These are phyloP conservation scores for Orycteropus afer DNA, from an alignment of 2,113 vertebrate species.

Conservation along the genomic window DNA sequence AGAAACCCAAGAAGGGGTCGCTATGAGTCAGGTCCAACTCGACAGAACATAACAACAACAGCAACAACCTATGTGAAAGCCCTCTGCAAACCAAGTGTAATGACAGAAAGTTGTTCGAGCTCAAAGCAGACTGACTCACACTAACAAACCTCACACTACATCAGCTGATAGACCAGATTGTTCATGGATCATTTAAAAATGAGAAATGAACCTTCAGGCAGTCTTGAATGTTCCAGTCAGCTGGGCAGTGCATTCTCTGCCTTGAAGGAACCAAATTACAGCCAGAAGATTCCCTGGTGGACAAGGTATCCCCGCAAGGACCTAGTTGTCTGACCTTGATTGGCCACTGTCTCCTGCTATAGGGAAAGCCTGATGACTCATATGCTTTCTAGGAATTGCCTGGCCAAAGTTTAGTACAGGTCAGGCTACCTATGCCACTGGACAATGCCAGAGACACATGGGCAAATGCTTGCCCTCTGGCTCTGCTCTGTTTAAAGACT, in stretches of 20 bases:
- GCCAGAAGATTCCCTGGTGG: background rate
- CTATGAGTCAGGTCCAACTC: no score
- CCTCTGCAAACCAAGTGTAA: background rate
- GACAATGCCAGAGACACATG: background rate
- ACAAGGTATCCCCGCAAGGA: background rate
- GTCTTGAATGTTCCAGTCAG: background rate
- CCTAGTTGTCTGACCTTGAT: background rate
- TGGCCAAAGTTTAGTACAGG: constrained; percentile 24
- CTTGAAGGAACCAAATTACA: background rate
- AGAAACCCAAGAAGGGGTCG: no score
- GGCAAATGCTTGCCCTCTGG: background rate
- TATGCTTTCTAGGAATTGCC: constrained; percentile 62
- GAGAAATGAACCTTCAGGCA: background rate
- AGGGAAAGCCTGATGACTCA: constrained; percentile 29
- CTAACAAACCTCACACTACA: constrained; percentile 12
- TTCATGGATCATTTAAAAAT: background rate
- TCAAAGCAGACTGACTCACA: background rate
- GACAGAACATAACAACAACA: no score
- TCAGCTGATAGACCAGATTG: background rate
- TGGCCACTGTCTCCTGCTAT: background rate
- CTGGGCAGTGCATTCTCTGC: background rate
- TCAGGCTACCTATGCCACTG: background rate
- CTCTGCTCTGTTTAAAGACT: constrained; percentile 17
- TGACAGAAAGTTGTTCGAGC: background rate
- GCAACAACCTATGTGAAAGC: background rate